A percentile compares a stretch with the other conserved stretches of the same genome.
These are phyloP conservation scores for Ectemnius cavifrons DNA, from an alignment of 2,888 invertebrate species.

Conservation along the genomic window DNA sequence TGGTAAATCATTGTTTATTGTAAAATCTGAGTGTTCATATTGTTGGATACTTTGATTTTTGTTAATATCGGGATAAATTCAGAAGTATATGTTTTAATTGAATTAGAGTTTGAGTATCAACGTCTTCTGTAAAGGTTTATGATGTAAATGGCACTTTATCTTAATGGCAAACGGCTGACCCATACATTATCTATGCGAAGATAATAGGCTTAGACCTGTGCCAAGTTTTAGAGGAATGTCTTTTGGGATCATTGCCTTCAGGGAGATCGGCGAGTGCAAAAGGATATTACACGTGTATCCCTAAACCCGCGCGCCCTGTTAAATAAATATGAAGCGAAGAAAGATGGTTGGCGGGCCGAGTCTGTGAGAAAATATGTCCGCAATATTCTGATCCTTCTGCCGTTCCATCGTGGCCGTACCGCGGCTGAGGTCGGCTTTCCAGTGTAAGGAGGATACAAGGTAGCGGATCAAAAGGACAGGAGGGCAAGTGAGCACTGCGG, in stretches of 20 bases:
- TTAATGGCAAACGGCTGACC: neutral
- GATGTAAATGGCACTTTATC: neutral
- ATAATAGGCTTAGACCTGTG: no score
- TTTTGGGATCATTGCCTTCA: no score
- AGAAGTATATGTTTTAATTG: no score
- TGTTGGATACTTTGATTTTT: no score
- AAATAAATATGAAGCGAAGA: conserved; percentile 48
- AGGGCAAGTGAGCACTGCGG: conserved; percentile 30
- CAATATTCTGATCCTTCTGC: conserved; percentile 58
- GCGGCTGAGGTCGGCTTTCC: conserved; percentile 22
- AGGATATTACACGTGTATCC: conserved; percentile 42
- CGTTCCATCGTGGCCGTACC: conserved; percentile 31
- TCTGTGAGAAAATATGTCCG: conserved; percentile 59
- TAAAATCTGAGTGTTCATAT: no score
- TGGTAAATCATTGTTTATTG: neutral
- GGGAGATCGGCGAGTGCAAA: conserved; percentile 7
- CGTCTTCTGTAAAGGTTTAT: neutral
- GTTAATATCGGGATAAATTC: no score
- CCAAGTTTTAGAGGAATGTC: no score
- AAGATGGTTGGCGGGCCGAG: conserved; percentile 22
- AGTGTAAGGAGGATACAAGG: conserved; percentile 30
- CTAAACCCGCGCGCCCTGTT: conserved; percentile 38
- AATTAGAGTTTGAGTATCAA: no score
- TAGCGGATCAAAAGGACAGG: conserved; percentile 62
- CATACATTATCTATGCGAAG: neutral